Conservation (phyloP, 2,888 invertebrate genomes). For the Monoplex corrugatus region DNA sequence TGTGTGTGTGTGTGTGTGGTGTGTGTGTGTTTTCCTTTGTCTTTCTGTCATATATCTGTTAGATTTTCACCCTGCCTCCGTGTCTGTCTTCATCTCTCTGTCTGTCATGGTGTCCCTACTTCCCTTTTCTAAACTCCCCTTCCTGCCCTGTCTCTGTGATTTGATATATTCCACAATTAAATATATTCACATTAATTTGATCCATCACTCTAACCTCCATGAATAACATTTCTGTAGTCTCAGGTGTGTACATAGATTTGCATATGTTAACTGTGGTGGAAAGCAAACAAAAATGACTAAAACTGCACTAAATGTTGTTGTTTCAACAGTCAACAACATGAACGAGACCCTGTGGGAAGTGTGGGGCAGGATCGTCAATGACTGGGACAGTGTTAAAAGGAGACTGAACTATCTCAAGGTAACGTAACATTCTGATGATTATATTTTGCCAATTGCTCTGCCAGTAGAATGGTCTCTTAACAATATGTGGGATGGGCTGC, state of each 20-base stretch:
- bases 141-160: not conserved
- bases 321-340: constrained; percentile 6
- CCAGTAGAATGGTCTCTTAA: no score
- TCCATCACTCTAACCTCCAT: not conserved
- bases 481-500: no score
- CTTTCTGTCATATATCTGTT: not conserved
- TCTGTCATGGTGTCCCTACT: not conserved
- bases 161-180: no score
- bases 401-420: constrained; percentile 90
- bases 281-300: not conserved
- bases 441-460: no score
- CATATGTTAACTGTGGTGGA: not conserved
- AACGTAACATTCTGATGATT: no score
- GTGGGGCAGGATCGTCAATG: constrained; percentile 96
- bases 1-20: not conserved
- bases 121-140: not conserved
- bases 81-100: not conserved
- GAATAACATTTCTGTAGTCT: no score
- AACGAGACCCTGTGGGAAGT: constrained; percentile 83
- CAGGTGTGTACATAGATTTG: no score
- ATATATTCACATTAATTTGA: no score
- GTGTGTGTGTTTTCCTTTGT: not conserved
- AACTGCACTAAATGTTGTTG: not conserved
- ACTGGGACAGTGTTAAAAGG: constrained; percentile 97
- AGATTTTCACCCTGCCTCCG: not conserved